Percentiles rank a stretch among this genome's conserved stretches.
Conservation (phyloP, 2,113 vertebrate species). For the Burhinus oedicnemus region DNA sequence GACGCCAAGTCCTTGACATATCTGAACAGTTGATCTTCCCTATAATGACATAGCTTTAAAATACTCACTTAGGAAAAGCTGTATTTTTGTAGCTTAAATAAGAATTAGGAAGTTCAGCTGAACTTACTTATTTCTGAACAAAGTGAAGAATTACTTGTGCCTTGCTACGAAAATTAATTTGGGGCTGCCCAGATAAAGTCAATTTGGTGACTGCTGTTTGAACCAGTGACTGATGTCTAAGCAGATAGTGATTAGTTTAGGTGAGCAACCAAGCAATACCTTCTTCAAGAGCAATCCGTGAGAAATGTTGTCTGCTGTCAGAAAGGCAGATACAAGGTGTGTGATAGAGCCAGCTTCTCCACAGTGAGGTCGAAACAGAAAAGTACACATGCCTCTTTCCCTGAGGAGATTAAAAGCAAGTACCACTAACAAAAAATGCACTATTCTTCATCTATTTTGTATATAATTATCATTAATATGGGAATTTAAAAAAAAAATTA, state of each 20-base stretch:
- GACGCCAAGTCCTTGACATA: not conserved
- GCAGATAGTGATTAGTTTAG: not conserved
- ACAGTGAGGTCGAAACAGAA: conserved; percentile 95
- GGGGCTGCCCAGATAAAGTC: not conserved
- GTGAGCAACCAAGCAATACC: conserved; percentile 72
- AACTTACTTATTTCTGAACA: not conserved
- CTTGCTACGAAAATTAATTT: not conserved
- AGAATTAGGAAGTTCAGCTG: not conserved
- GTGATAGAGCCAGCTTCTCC: conserved; percentile 98
- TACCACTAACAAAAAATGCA: not conserved
- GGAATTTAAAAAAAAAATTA: not conserved
- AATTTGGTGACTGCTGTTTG: not conserved
- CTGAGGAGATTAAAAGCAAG: conserved; percentile 70
- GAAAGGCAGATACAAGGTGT: conserved; percentile 94
- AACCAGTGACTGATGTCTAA: not conserved
- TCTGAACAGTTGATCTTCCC: not conserved
- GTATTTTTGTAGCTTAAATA: not conserved
- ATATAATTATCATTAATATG: not conserved
- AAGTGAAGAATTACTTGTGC: not conserved
- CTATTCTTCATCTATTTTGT: not conserved
- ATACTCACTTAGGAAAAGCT: not conserved
- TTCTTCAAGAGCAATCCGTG: conserved; percentile 97
- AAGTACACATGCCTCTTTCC: conserved; percentile 92
- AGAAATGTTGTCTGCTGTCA: conserved; percentile 97
- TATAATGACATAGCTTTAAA: not conserved